phyloP scores from a whole-genome alignment of 2,113 vertebrate genomes.

The Orycteropus afer region DNA sequence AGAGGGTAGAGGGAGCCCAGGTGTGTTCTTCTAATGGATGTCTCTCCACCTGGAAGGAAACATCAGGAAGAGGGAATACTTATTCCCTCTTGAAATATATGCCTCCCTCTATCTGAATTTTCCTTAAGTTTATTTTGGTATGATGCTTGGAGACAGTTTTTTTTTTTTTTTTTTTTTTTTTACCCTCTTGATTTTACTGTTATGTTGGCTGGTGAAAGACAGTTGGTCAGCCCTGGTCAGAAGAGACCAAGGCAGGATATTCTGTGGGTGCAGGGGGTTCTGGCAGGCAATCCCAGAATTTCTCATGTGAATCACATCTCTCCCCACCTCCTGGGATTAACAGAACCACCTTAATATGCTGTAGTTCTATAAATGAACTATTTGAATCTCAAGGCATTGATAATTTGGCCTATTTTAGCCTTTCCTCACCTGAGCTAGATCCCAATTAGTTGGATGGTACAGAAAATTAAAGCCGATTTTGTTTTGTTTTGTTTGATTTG shows the following conservation, averaged over 20 bases:
- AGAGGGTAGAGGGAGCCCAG: not conserved
- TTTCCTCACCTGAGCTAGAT: not conserved
- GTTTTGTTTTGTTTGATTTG: too few relatives aligned
- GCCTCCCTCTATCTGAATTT: not conserved
- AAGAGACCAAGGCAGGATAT: not conserved
- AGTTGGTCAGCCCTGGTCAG: not conserved
- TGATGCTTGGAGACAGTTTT: not conserved
- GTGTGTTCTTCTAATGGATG: not conserved
- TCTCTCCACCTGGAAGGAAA: not conserved
- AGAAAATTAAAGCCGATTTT: not conserved
- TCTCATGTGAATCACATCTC: not conserved
- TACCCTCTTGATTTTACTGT: not conserved
- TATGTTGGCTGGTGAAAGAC: not conserved
- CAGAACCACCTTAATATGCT: not conserved
- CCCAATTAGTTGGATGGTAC: not conserved
- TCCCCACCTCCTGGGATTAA: not conserved
- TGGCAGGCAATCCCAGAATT: not conserved
- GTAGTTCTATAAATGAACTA: not conserved
- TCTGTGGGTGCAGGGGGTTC: not conserved
- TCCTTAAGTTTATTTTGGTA: not conserved
- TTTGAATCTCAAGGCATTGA: not conserved
- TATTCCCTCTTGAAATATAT: not conserved
- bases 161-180: too few relatives aligned
- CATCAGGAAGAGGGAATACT: not conserved
- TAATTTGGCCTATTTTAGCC: not conserved